Conservation (phyloP, 2,113 vertebrate genomes). For the Pangasianodon gigas region DNA sequence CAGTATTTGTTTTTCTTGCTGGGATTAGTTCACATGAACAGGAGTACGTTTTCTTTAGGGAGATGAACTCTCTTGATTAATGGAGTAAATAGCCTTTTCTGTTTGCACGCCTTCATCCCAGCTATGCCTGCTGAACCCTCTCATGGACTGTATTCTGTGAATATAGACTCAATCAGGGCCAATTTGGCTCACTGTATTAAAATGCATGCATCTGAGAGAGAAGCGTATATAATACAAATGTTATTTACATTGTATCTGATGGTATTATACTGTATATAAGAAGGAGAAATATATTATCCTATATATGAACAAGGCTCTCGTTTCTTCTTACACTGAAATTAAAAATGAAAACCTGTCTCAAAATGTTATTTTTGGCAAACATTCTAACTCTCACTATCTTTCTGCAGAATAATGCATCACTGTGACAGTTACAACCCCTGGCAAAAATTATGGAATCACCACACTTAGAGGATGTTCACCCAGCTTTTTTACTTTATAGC, state of each 20-base stretch:
- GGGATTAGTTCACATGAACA: constrained; percentile 28
- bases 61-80: constrained; percentile 26
- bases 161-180: constrained; percentile 74
- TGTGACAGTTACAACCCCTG: constrained; percentile 7
- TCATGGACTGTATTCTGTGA: constrained; percentile 80
- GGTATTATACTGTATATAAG: constrained; percentile 65
- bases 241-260: constrained; percentile 64
- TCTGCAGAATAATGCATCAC: neutral
- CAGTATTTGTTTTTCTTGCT: constrained; percentile 41
- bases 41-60: constrained; percentile 20
- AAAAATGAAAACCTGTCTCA: constrained; percentile 48
- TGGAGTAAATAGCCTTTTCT: constrained; percentile 44
- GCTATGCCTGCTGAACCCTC: constrained; percentile 56
- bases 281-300: constrained; percentile 64
- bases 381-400: neutral
- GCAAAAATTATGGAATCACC: too few species aligned
- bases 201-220: constrained; percentile 67
- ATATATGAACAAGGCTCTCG: constrained; percentile 63
- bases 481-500: too few species aligned
- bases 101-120: constrained; percentile 61
- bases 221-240: constrained; percentile 59
- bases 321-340: constrained; percentile 64
- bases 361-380: neutral
- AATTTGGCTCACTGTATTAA: constrained; percentile 72
- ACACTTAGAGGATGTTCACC: too few species aligned